These are phyloP conservation scores for Propithecus deckenii DNA, from an alignment of 2,797 vertebrate species.

Conservation along the genomic window DNA sequence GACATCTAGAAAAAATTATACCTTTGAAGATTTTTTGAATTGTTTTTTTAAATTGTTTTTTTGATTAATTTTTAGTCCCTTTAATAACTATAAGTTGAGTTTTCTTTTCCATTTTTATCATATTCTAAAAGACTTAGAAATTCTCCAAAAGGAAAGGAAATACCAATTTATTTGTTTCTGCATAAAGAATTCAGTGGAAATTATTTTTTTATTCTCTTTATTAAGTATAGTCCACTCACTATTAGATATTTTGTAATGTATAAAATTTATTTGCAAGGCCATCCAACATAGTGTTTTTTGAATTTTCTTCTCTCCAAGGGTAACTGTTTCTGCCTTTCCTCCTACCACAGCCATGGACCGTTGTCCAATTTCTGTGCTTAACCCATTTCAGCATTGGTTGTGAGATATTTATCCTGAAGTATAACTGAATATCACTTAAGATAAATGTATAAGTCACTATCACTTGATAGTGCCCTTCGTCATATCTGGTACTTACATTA, in stretches of 20 bases:
- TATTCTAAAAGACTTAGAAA: neutral
- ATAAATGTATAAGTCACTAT: neutral
- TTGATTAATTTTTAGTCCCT: neutral
- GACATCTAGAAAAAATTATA: neutral
- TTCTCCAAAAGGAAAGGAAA: neutral
- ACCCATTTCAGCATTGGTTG: neutral
- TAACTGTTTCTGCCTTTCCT: neutral
- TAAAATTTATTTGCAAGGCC: neutral
- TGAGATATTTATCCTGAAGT: neutral
- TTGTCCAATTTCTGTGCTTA: neutral
- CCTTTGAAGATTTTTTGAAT: neutral
- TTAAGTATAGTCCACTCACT: neutral
- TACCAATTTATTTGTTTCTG: neutral
- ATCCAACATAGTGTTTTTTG: no score
- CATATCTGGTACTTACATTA: neutral
- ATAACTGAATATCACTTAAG: neutral
- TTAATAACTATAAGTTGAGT: neutral
- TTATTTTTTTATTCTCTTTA: neutral
- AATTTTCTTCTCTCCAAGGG: neutral
- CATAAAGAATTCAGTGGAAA: neutral
- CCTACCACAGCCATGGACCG: neutral
- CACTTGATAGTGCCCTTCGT: neutral
- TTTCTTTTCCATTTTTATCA: neutral
- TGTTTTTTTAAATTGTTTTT: neutral
- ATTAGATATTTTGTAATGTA: neutral